Conservation (phyloP, 2,797 vertebrate species). For the Anguilla pacifica region DNA sequence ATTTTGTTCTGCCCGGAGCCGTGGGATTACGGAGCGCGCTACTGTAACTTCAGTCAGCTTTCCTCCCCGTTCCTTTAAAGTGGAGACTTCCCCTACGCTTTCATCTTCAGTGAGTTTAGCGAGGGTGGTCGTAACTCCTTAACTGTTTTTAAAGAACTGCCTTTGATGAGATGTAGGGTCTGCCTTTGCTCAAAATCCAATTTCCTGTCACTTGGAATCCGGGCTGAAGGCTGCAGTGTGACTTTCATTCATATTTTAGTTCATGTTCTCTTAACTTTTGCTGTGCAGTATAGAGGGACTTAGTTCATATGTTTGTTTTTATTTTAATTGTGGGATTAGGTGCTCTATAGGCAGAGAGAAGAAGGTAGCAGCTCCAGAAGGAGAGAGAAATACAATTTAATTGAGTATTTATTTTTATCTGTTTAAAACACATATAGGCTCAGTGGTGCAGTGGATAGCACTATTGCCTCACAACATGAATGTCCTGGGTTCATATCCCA, state of each 20-base stretch:
- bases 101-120: background rate
- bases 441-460: background rate
- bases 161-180: background rate
- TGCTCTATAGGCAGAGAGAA: background rate
- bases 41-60: background rate
- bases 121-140: background rate
- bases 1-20: background rate
- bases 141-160: background rate
- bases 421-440: background rate
- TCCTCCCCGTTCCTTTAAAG: background rate
- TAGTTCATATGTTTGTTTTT: background rate
- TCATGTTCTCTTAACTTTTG: background rate
- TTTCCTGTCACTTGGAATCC: background rate
- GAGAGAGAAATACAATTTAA: background rate
- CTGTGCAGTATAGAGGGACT: background rate
- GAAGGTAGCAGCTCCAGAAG: background rate
- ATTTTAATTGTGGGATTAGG: background rate
- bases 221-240: background rate
- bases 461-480: too few species aligned
- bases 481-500: too few species aligned
- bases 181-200: background rate
- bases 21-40: background rate
- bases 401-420: background rate
- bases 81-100: background rate
- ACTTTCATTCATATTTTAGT: background rate